These are phyloP conservation scores for Cosmorhoe ocellata DNA, from an alignment of 2,888 invertebrate species.

Conservation along the genomic window DNA sequence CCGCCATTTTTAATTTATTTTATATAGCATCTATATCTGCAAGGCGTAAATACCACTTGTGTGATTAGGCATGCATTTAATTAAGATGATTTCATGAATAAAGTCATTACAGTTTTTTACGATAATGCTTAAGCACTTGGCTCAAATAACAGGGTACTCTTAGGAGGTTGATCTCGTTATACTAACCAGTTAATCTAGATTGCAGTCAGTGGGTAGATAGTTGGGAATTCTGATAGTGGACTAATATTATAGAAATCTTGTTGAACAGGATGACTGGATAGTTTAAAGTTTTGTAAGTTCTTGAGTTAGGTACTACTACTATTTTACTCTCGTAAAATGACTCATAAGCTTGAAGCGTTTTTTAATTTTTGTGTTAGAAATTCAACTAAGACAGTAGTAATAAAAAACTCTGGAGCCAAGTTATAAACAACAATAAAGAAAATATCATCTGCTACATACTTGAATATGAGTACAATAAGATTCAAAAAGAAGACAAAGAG, in stretches of 20 bases:
- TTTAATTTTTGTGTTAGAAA: too few relatives aligned
- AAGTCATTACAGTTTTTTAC: slow-evolving; percentile 29
- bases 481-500: neutral
- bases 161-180: slow-evolving; percentile 10
- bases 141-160: slow-evolving; percentile 16
- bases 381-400: too few relatives aligned
- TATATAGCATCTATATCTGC: slow-evolving; percentile 17
- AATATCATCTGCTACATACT: neutral
- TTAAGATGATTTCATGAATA: slow-evolving; percentile 26
- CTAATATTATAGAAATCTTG: slow-evolving; percentile 17
- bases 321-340: too few relatives aligned
- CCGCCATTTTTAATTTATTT: slow-evolving; percentile 23
- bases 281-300: neutral
- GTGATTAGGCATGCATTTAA: slow-evolving; percentile 27
- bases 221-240: slow-evolving; percentile 5
- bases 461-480: slow-evolving; percentile 4
- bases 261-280: slow-evolving; percentile 10
- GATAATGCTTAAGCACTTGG: slow-evolving; percentile 17
- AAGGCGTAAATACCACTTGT: slow-evolving; percentile 24
- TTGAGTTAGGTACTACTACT: too few relatives aligned
- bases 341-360: too few relatives aligned
- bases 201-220: slow-evolving; percentile 9
- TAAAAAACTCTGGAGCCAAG: too few relatives aligned
- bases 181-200: slow-evolving; percentile 16
- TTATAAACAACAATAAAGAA: too few relatives aligned